Evolutionary conservation across 2,113 vertebrate genomes (phyloP), one percentile per base, ranked within the genome.

Genomic region (Genyomyrus donnyi): DNA sequence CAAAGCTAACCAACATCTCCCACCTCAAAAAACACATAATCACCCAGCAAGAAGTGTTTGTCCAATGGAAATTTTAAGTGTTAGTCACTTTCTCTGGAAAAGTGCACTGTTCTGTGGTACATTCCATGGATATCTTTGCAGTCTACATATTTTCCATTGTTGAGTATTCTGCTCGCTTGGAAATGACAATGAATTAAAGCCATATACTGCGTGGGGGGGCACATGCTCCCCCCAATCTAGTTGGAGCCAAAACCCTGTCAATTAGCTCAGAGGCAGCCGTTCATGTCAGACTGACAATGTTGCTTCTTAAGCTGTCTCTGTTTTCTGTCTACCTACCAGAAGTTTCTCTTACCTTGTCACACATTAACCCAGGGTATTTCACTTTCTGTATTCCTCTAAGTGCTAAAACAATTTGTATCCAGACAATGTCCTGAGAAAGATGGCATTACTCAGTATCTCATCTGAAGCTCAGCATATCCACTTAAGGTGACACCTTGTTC

Each of bases 91-190:
- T 89, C 53, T 85, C 77, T 89, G 52, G 53, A 89, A 62, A 46
- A 85, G 42, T 62, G 13, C 83, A 31, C 21, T 45, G 80, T 52
- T 89, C 52, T 89, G 89, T 46, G 80, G 80, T 85, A 85, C 80
- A 85, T 89, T 89, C 80, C 89, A 48, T 48, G 80, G 80, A 45
- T 62, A 48, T 89, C 80, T 89, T 45, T 27, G 35, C 89, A 85
- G 80, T 62, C 39, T 58, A 46, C 80, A 85, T 89, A 89, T 85
- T 89, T 89, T 89, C 89, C 89, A 89, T 58, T 62, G 52, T 52
- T 62, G 77, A 85, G 24, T 53, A 62, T 77, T 27, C 80, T 46
- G 52, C 52, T 62, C 24, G 10, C 17, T 58, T 58, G 77, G 89
- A 89, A 84, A 89, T 89, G 35, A 62, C 21, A 45, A 56, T 46